These are phyloP conservation scores for Brenthis daphne DNA, from an alignment of 2,888 invertebrate genomes.

Conservation along the genomic window DNA sequence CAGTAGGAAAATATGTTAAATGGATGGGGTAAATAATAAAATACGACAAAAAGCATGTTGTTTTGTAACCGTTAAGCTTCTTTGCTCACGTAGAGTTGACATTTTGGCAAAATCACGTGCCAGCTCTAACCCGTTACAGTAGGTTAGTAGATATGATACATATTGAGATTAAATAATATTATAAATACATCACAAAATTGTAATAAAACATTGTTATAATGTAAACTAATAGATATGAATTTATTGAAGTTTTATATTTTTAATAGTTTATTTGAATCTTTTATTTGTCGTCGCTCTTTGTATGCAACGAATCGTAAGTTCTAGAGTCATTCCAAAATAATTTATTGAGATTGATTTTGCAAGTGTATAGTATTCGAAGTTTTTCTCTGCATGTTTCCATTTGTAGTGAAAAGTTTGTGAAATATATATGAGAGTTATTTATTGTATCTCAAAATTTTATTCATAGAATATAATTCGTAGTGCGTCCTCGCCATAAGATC, in stretches of 20 bases:
- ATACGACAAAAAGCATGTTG: background rate
- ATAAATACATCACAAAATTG: constrained; percentile 38
- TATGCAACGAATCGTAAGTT: constrained; percentile 61
- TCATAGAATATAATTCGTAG: background rate
- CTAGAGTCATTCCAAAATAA: constrained; percentile 29
- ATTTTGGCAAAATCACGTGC: constrained; percentile 18
- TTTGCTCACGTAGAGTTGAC: constrained; percentile 25
- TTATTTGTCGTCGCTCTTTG: constrained; percentile 56
- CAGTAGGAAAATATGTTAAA: constrained; percentile 20
- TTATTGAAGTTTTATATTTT: constrained; percentile 45
- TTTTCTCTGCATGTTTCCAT: background rate
- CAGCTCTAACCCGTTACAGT: constrained; percentile 26
- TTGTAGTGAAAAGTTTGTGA: background rate
- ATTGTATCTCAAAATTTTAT: constrained; percentile 12
- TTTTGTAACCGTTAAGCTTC: constrained; percentile 23
- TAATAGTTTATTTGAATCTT: constrained; percentile 42
- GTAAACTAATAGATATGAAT: constrained; percentile 37
- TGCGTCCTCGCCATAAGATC: background rate
- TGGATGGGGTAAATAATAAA: background rate
- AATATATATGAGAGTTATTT: constrained; percentile 13
- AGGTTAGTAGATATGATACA: constrained; percentile 24
- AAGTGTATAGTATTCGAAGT: constrained; percentile 12
- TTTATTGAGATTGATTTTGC: constrained; percentile 1
- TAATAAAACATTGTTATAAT: constrained; percentile 50
- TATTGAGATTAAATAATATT: constrained; percentile 19